Evolutionary conservation across 2,113 vertebrate species (phyloP), one percentile per base, ranked within the genome.

Genomic region (Muntiacus muntjak): DNA sequence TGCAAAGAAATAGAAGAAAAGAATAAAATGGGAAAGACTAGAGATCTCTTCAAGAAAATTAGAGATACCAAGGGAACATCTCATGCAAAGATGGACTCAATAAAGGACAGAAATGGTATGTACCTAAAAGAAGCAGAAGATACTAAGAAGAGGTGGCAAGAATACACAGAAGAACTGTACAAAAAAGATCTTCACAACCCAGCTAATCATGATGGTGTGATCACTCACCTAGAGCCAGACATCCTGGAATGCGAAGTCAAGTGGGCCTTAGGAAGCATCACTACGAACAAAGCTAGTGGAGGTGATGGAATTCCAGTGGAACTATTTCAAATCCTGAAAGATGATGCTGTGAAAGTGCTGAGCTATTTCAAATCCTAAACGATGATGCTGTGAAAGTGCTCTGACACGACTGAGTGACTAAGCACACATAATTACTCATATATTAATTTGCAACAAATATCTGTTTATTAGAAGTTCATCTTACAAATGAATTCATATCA

Each of bases 381-480:
- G 30, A 64, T 64, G 62, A 8, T 64, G 62, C 30, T 64, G 30
- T 8, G 7, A 64, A 64, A 64, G 15, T 64, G 30, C 30, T 50
- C n/a, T 0, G 0, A 71, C n/a, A 71, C 0, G 17, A 71, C n/a
- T 10, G n/a, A 67, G 64, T 67, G 64, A 67, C 64, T 71, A 71
- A 52, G 60, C 71, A 92, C 79, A 33, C 36, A 26, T 26, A 94
- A 87, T 91, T 83, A 85, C 25, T 88, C 43, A 54, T 79, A 57
- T 26, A 55, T 85, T 52, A 90, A 67, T 43, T 82, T 91, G 58
- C 3, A 91, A 60, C n/a, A 67, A 52, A 52, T 82, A 71, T 84
- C 2, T 92, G 40, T 85, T n/a, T 84, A 58, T 87, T 84, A 30
- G 83, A 94, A 87, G 67, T 78, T 36, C 2, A 54, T 89, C 74